Percentiles rank a stretch among this genome's conserved stretches.
phyloP scores from a whole-genome alignment of 2,797 vertebrate genomes.

The Hylomyscus alleni region DNA sequence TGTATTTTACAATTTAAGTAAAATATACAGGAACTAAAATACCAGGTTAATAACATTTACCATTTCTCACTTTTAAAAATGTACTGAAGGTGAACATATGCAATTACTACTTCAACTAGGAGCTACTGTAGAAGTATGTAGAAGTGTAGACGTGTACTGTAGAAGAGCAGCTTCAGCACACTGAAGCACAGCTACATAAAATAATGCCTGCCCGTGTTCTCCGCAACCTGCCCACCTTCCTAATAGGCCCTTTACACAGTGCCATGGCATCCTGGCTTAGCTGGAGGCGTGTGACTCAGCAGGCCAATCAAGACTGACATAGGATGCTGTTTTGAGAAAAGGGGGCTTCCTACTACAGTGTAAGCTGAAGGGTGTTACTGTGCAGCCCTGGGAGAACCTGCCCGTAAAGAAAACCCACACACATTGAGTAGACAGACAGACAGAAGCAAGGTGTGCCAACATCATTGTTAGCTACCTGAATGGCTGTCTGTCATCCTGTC shows the following conservation, averaged over 20 bases:
- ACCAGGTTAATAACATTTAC: background rate
- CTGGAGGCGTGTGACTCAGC: background rate
- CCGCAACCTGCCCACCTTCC: background rate
- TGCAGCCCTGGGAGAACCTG: background rate
- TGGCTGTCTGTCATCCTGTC: background rate
- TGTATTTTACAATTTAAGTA: slow-evolving; percentile 49
- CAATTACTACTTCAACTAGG: background rate
- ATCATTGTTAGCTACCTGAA: background rate
- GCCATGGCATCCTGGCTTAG: background rate
- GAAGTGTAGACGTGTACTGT: too few species aligned
- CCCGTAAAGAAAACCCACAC: background rate
- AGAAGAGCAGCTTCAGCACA: too few species aligned
- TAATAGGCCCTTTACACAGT: background rate
- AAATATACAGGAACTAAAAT: slow-evolving; percentile 46
- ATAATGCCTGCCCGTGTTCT: background rate
- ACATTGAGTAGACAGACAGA: background rate
- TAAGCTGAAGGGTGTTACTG: background rate
- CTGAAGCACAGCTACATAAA: background rate
- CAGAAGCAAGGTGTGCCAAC: background rate
- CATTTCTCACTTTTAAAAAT: background rate
- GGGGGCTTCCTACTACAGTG: background rate
- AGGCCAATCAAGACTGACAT: background rate
- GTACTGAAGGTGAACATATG: background rate
- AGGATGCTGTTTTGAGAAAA: background rate
- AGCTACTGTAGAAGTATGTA: background rate